phyloP scores from a whole-genome alignment of 2,797 vertebrate species.

The Taeniopygia guttata region DNA sequence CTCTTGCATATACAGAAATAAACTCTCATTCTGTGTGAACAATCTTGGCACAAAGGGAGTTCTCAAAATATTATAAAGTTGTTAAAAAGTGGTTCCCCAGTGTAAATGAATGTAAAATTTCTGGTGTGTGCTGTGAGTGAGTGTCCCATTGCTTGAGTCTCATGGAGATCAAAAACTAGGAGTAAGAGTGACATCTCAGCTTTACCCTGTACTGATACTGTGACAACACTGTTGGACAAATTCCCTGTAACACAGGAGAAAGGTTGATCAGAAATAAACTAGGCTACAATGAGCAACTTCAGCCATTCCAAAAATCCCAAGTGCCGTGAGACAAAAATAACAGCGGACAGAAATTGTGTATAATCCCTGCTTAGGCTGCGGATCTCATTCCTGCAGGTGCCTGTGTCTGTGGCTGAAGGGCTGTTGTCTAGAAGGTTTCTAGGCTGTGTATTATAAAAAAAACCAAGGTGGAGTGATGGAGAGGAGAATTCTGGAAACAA shows the following conservation, averaged over 20 bases:
- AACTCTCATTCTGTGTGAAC: background rate
- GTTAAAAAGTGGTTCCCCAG: background rate
- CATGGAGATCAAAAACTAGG: background rate
- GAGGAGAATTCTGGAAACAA: background rate
- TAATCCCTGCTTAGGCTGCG: background rate
- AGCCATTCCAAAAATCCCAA: background rate
- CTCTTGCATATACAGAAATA: background rate
- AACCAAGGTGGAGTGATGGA: background rate
- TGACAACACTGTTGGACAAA: background rate
- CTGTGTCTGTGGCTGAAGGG: background rate
- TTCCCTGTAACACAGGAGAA: background rate
- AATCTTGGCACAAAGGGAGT: background rate
- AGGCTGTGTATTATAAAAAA: background rate
- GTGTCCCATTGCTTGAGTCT: background rate
- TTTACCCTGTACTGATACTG: background rate
- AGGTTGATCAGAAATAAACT: background rate
- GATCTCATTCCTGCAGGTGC: background rate
- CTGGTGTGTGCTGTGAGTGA: background rate
- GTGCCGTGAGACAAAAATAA: background rate
- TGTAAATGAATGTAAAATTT: background rate
- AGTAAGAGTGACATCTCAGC: background rate
- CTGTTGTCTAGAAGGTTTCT: background rate
- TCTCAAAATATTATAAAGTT: background rate
- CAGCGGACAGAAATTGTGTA: background rate
- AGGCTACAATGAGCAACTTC: background rate